Evolutionary conservation across 30 jellyfish, hydroid and myxozoan genomes (phyloP).

Genomic region (Morbakka virulenta): DNA sequence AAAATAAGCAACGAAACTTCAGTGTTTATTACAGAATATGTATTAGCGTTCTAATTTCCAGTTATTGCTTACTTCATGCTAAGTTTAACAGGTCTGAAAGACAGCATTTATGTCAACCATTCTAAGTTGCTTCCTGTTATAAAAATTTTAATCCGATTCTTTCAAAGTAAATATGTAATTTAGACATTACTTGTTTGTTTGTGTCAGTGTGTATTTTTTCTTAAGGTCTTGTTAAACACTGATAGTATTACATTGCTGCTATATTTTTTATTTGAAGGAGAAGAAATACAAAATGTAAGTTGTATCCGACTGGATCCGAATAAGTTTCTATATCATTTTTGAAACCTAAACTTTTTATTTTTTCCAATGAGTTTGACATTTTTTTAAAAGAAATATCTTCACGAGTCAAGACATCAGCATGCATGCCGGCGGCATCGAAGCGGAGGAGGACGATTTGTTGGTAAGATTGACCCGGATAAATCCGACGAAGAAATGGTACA

Average conservation of each 20-base stretch:
- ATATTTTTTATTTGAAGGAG: neutral
- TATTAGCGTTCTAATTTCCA: too few species aligned
- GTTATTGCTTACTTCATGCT: too few species aligned
- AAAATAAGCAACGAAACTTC: too few species aligned
- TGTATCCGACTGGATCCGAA: neutral
- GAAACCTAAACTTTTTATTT: neutral
- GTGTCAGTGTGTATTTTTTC: too few species aligned
- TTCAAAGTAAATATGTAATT: too few species aligned
- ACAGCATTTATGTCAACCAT: too few species aligned
- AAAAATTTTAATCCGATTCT: too few species aligned
- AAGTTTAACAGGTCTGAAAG: too few species aligned
- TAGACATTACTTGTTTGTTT: too few species aligned
- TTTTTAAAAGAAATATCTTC: conserved; percentile 80
- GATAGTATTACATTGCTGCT: neutral
- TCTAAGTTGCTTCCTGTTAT: too few species aligned
- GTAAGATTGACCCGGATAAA: conserved; percentile 55
- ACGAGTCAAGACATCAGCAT: conserved; percentile 96
- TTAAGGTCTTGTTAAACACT: neutral
- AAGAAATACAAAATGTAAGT: neutral
- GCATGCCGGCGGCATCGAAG: conserved; percentile 97
- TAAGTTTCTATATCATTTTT: neutral
- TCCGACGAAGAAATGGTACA: conserved; percentile 47
- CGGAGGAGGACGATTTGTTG: conserved; percentile 95
- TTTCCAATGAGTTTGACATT: too few species aligned
- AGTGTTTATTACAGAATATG: too few species aligned